phyloP scores from a whole-genome alignment of 2,888 invertebrate genomes.

The Seira ritae region DNA sequence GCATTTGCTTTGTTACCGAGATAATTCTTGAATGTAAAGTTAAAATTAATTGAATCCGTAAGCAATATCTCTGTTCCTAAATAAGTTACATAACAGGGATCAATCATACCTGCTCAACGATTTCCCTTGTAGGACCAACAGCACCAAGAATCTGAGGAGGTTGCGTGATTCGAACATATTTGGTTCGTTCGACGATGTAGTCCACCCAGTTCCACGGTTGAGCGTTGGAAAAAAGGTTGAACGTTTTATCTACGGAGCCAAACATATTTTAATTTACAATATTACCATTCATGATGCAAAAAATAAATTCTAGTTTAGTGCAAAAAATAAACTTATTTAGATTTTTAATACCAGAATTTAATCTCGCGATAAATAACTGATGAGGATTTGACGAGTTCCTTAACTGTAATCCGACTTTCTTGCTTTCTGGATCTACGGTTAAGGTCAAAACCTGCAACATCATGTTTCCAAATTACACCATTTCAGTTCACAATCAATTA shows the following conservation, averaged over 20 bases:
- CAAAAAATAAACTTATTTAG: no score
- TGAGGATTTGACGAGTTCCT: slow-evolving; percentile 5
- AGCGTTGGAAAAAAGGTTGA: slow-evolving; percentile 42
- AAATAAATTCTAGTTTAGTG: not conserved
- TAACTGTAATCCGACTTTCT: slow-evolving; percentile 2
- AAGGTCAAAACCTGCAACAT: slow-evolving; percentile 30
- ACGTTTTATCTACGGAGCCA: slow-evolving; percentile 48
- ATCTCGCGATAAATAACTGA: slow-evolving; percentile 36
- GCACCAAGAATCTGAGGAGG: slow-evolving; percentile 44
- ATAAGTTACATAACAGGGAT: not conserved
- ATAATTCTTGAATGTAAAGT: not conserved
- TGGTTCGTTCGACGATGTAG: slow-evolving; percentile 46
- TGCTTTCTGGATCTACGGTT: slow-evolving; percentile 29
- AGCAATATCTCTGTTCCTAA: not conserved
- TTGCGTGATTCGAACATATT: slow-evolving; percentile 26
- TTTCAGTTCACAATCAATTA: no score
- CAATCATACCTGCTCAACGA: slow-evolving; percentile 39
- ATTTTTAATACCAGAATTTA: slow-evolving; percentile 29
- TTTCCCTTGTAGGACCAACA: slow-evolving; percentile 32
- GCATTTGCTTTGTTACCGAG: not conserved
- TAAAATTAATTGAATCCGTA: not conserved
- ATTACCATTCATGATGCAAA: not conserved
- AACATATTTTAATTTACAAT: not conserved
- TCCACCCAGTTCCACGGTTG: slow-evolving; percentile 55
- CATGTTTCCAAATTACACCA: no score